These are phyloP conservation scores for Nestor notabilis DNA, from an alignment of 2,113 vertebrate species.

Conservation along the genomic window DNA sequence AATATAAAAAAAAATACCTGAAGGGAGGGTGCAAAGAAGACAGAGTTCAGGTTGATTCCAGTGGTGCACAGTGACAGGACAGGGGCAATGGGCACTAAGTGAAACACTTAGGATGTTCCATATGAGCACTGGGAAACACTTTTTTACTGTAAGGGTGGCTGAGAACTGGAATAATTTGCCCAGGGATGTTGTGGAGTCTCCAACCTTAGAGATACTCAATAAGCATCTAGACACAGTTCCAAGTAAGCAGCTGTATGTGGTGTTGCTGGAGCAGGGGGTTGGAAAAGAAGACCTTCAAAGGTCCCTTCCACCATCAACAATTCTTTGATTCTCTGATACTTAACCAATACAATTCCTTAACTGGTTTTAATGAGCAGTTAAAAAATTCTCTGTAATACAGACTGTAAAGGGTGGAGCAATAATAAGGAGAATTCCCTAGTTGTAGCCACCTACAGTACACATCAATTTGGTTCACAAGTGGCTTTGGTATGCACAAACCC, in stretches of 20 bases:
- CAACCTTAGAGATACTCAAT: neutral
- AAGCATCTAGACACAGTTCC: neutral
- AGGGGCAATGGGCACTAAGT: neutral
- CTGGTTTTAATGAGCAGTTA: neutral
- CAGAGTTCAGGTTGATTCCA: neutral
- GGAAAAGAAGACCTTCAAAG: neutral
- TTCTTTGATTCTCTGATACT: neutral
- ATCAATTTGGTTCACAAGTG: neutral
- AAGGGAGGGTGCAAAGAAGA: neutral
- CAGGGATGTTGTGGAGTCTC: neutral
- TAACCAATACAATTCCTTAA: neutral
- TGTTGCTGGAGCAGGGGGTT: neutral
- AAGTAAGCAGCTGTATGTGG: neutral
- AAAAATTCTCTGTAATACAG: neutral
- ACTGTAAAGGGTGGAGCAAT: neutral
- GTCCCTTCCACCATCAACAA: neutral
- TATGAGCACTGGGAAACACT: neutral
- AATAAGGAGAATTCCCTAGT: neutral
- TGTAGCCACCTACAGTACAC: neutral
- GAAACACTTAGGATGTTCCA: neutral
- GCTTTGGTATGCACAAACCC: neutral
- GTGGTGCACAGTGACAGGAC: neutral
- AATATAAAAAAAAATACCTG: neutral
- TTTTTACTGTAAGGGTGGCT: neutral
- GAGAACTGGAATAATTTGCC: neutral